A percentile compares a stretch with the other conserved stretches of the same genome.
Conservation (phyloP, 2,113 vertebrate genomes). For the Morone saxatilis region DNA sequence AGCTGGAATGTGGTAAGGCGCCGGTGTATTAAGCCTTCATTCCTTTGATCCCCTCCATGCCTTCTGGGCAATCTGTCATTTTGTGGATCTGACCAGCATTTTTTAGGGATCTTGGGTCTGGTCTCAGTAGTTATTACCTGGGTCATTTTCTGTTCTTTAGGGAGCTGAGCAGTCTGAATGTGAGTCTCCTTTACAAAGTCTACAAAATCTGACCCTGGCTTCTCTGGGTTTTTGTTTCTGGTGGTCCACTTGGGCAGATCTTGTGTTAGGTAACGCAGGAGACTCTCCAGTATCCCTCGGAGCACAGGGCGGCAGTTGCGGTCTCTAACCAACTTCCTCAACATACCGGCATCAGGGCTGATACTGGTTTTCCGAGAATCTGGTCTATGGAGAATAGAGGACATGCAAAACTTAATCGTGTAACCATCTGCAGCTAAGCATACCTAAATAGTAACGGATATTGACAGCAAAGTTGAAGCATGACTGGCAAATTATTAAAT, state of each 20-base stretch:
- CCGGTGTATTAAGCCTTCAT: conserved; percentile 35
- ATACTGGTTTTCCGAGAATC: conserved; percentile 60
- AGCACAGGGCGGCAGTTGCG: conserved; percentile 77
- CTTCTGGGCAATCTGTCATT: conserved; percentile 7
- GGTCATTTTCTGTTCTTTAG: background rate
- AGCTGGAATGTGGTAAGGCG: conserved; percentile 90
- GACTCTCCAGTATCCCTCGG: conserved; percentile 87
- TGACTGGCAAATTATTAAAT: background rate
- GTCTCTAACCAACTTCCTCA: conserved; percentile 87
- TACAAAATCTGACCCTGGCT: background rate
- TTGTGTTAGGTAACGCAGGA: conserved; percentile 86
- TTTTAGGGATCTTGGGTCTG: background rate
- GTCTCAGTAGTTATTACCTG: conserved; percentile 1
- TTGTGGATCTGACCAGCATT: background rate
- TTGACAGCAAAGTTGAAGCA: conserved; percentile 1
- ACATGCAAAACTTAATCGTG: conserved; percentile 68
- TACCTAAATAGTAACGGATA: conserved; percentile 7
- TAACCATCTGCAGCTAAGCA: background rate
- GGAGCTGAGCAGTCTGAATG: conserved; percentile 10
- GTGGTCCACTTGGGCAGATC: conserved; percentile 29
- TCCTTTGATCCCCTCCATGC: conserved; percentile 15
- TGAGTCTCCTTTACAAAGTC: conserved; percentile 18
- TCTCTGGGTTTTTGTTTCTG: background rate
- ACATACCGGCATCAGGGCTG: conserved; percentile 71
- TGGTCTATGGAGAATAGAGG: conserved; percentile 86